Percentiles rank a stretch among this genome's conserved stretches.
Conservation (phyloP, 2,797 vertebrate species). For the Diplodus puntazzo region DNA sequence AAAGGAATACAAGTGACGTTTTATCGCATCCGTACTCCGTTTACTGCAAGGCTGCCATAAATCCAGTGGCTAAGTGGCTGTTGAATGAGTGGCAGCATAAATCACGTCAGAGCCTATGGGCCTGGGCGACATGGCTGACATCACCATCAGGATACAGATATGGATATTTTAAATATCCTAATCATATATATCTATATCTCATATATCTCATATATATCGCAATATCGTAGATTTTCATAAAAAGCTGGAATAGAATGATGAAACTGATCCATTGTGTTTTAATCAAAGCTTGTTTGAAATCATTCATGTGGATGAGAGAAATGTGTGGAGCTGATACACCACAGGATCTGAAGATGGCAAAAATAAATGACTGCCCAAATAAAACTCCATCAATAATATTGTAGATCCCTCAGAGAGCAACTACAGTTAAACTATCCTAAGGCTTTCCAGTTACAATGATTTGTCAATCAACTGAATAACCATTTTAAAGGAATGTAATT, state of each 20-base stretch:
- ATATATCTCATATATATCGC: not conserved
- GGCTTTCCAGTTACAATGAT: too few relatives aligned
- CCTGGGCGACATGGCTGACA: not conserved
- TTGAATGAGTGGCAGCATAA: conserved; percentile 22
- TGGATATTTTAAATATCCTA: not conserved
- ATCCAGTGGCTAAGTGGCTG: conserved; percentile 40
- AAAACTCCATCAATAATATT: not conserved
- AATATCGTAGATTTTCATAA: not conserved
- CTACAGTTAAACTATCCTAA: not conserved
- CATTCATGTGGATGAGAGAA: not conserved
- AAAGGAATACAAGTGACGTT: conserved; percentile 39
- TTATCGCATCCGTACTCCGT: conserved; percentile 29
- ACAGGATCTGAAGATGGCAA: not conserved
- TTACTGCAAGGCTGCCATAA: conserved; percentile 35
- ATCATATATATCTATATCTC: not conserved
- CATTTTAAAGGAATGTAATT: too few relatives aligned
- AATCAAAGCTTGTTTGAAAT: not conserved
- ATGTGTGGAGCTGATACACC: not conserved
- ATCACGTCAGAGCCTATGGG: conserved; percentile 8
- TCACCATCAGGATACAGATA: not conserved
- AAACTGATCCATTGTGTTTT: not conserved
- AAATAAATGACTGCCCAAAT: not conserved
- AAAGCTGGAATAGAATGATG: not conserved
- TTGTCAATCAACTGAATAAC: too few relatives aligned
- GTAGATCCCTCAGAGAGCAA: not conserved